Evolutionary conservation across 2,888 invertebrate genomes (phyloP).

Genomic region (Aphidius colemani): DNA sequence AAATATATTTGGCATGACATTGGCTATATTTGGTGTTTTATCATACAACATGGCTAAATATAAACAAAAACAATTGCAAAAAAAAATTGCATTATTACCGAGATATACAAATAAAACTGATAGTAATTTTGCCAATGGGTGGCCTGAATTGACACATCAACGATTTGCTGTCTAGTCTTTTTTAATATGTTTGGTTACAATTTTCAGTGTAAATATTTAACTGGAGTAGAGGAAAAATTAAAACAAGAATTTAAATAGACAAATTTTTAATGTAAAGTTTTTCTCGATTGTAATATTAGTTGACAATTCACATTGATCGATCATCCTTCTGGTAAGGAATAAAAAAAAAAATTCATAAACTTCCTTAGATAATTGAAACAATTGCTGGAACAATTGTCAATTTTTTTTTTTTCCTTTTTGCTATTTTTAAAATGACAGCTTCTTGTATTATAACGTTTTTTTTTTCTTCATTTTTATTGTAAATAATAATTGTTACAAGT

Average conservation of each 20-base stretch:
- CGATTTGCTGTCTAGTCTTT: conserved; percentile 47
- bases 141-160: conserved; percentile 42
- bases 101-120: conserved; percentile 40
- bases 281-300: too few relatives aligned
- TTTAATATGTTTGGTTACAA: background rate
- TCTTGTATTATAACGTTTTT: background rate
- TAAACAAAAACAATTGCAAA: conserved; percentile 65
- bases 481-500: conserved; percentile 23
- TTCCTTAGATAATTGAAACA: too few relatives aligned
- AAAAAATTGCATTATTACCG: conserved; percentile 65
- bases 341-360: too few relatives aligned
- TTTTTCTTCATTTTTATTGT: background rate
- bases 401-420: background rate
- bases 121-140: conserved; percentile 47
- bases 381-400: too few relatives aligned
- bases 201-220: background rate
- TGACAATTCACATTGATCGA: too few relatives aligned
- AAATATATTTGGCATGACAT: conserved; percentile 88
- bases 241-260: background rate
- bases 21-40: conserved; percentile 88
- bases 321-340: too few relatives aligned
- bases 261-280: background rate
- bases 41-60: conserved; percentile 87
- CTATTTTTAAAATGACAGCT: background rate
- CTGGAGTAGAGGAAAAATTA: conserved; percentile 5